Evolutionary conservation across 2,888 invertebrate species (phyloP).

Genomic region (Tridacna crocea): DNA sequence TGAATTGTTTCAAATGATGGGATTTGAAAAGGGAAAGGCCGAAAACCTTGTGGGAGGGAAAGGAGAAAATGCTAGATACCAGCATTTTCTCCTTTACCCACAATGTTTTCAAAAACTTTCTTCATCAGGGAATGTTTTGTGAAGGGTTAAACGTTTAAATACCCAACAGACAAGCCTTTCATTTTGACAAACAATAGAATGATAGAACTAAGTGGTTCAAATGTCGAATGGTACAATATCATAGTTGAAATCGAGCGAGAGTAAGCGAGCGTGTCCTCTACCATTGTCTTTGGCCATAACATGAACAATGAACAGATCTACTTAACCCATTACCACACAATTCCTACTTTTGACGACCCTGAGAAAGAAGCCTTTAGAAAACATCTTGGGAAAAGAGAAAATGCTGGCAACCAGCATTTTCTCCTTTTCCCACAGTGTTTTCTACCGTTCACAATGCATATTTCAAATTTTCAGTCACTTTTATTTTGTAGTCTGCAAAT

Average conservation of each 20-base stretch:
- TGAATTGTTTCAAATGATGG: no score
- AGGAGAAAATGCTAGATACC: no score
- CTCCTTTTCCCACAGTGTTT: background rate
- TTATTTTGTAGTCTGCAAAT: no score
- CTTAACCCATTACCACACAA: background rate
- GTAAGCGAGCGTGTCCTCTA: background rate
- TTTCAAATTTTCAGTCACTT: no score
- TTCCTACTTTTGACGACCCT: background rate
- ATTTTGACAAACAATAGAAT: background rate
- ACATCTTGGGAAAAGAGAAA: background rate
- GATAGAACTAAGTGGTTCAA: background rate
- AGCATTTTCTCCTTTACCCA: no score
- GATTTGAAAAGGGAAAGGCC: no score
- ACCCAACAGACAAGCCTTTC: background rate
- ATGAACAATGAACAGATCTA: background rate
- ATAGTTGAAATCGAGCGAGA: background rate
- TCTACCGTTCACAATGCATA: no score
- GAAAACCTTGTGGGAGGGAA: no score
- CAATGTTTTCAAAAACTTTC: no score
- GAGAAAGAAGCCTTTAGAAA: background rate
- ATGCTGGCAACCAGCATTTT: background rate
- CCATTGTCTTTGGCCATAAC: background rate
- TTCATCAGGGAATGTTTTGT: no score
- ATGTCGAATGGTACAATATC: background rate
- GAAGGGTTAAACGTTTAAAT: background rate